A percentile compares a stretch with the other conserved stretches of the same genome.
phyloP scores from a whole-genome alignment of 2,113 vertebrate species.

The Nothocercus julius region DNA sequence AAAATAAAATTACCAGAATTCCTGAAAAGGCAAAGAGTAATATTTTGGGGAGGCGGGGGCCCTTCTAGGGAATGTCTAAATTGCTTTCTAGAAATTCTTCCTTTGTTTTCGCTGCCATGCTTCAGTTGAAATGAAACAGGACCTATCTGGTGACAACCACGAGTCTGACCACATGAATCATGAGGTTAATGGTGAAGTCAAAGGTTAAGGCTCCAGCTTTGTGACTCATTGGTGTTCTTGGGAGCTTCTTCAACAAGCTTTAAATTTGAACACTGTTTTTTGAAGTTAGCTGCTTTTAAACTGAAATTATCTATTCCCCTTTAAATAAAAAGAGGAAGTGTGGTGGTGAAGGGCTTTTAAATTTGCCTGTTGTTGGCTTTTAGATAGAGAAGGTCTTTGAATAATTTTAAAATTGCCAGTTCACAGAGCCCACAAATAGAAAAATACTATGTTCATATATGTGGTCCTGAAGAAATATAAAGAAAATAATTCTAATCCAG shows the following conservation, averaged over 20 bases:
- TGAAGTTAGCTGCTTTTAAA: background rate
- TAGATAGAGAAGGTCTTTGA: background rate
- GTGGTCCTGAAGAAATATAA: background rate
- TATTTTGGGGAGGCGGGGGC: background rate
- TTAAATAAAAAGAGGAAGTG: background rate
- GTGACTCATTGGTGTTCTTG: background rate
- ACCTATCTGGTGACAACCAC: background rate
- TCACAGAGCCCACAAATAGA: background rate
- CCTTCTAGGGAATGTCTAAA: background rate
- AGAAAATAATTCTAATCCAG: background rate
- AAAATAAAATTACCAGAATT: conserved; percentile 52
- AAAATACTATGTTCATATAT: background rate
- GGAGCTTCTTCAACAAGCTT: background rate
- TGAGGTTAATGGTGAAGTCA: background rate
- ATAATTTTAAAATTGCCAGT: background rate
- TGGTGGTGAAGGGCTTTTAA: background rate
- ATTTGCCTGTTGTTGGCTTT: background rate
- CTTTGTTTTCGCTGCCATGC: background rate
- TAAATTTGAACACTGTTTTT: background rate
- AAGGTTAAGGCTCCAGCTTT: conserved; percentile 21
- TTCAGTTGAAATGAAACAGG: background rate
- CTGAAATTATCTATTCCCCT: background rate
- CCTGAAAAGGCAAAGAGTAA: background rate
- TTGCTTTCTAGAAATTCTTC: background rate
- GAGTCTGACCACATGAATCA: background rate